Percentiles rank a stretch among this genome's conserved stretches.
phyloP scores from a whole-genome alignment of 2,797 vertebrate species.

The Melanotaenia parkinsoni region DNA sequence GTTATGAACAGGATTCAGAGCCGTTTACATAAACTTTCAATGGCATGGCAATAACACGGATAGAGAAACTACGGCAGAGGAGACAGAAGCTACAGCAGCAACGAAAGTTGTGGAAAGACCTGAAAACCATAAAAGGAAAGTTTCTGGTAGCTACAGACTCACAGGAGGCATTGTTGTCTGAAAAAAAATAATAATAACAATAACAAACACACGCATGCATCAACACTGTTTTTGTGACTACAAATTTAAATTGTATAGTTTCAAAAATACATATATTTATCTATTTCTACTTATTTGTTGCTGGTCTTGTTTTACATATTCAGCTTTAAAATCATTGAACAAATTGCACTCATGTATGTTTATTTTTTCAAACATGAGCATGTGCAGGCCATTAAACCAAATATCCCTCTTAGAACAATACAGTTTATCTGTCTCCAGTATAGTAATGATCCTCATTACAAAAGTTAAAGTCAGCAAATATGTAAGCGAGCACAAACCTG shows the following conservation, averaged over 20 bases:
- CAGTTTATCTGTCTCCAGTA: slow-evolving; percentile 1
- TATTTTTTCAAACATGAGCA: not conserved
- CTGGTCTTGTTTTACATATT: not conserved
- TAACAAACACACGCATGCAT: not conserved
- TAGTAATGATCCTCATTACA: slow-evolving; percentile 6
- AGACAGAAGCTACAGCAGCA: not conserved
- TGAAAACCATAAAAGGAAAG: not conserved
- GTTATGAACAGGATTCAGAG: not conserved
- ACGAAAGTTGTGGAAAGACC: not conserved
- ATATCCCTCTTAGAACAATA: not conserved
- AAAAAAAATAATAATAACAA: not conserved
- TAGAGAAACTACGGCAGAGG: too few relatives aligned
- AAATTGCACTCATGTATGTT: not conserved
- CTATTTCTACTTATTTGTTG: not conserved
- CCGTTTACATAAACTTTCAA: not conserved
- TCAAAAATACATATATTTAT: not conserved
- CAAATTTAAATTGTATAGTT: not conserved
- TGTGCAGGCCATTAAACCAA: slow-evolving; percentile 14
- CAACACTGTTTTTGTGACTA: not conserved
- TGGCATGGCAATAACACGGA: too few relatives aligned
- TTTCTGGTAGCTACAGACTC: not conserved
- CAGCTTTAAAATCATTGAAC: not conserved
- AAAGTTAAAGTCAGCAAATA: slow-evolving; percentile 1
- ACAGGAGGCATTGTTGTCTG: not conserved
- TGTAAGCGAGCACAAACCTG: not conserved